Evolutionary conservation across 2,797 vertebrate species (phyloP).

Genomic region (Siniperca scherzeri): DNA sequence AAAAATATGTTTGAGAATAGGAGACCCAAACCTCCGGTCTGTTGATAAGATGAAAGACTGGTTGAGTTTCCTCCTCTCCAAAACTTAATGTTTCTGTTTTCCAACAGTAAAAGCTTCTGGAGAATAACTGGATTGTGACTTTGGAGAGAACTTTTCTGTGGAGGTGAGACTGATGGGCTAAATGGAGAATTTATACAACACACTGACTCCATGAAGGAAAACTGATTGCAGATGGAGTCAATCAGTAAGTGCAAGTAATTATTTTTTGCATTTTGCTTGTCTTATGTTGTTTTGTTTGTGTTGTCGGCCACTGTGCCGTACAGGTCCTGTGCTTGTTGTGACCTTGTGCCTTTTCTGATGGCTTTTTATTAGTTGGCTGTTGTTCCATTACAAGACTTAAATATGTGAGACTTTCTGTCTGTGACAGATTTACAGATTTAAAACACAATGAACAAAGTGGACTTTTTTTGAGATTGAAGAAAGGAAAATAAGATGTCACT

Average conservation of each 20-base stretch:
- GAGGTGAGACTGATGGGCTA: neutral
- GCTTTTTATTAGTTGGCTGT: neutral
- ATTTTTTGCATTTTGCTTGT: neutral
- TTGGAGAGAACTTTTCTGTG: neutral
- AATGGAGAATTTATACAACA: neutral
- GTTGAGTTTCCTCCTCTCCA: neutral
- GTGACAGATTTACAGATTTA: neutral
- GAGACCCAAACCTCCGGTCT: neutral
- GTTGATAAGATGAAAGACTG: neutral
- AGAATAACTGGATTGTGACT: neutral
- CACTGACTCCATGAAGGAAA: neutral
- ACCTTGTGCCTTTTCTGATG: neutral
- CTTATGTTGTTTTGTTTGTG: neutral
- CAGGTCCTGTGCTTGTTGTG: neutral
- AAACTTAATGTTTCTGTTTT: conserved; percentile 1
- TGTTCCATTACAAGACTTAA: neutral
- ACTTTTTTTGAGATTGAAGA: neutral
- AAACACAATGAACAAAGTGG: neutral
- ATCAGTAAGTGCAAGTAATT: conserved; percentile 17
- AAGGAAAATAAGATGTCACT: neutral
- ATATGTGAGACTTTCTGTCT: neutral
- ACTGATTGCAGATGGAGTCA: neutral
- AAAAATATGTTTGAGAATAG: neutral
- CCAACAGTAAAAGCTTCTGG: neutral
- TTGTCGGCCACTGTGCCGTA: accelerated